Conservation (phyloP, 2,888 invertebrate species). For the Zygaena filipendulae region DNA sequence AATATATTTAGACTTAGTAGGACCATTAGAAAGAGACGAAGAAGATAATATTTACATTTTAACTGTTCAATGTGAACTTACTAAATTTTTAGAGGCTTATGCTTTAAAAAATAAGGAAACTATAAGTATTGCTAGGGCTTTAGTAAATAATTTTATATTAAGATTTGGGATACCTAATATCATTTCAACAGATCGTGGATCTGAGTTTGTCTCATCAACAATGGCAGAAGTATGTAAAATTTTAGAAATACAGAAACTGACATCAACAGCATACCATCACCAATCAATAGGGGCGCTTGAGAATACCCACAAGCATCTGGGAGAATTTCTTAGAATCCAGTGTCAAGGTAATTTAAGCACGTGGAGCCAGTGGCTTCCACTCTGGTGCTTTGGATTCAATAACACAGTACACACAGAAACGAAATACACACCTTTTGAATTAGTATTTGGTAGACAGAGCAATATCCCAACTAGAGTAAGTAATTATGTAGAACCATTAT, state of each 20-base stretch:
- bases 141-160: no score
- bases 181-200: neutral
- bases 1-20: slow-evolving; percentile 11
- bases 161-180: neutral
- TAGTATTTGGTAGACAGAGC: no score
- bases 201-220: slow-evolving; percentile 4
- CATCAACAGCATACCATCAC: slow-evolving; percentile 13
- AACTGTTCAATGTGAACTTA: slow-evolving; percentile 18
- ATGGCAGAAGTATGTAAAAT: slow-evolving; percentile 13
- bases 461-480: no score
- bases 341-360: no score
- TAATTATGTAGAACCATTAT: no score
- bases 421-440: no score
- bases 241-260: slow-evolving; percentile 10
- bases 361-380: no score
- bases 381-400: no score
- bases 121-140: no score
- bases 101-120: no score
- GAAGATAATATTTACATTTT: slow-evolving; percentile 15
- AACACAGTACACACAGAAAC: no score
- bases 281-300: slow-evolving; percentile 13
- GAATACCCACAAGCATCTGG: slow-evolving; percentile 8
- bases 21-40: slow-evolving; percentile 13
- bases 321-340: slow-evolving; percentile 1
- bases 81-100: slow-evolving; percentile 16